Base-by-base conservation (phyloP, 1,140 invertebrate genomes). In the Anagrus nilaparvatae region DNA sequence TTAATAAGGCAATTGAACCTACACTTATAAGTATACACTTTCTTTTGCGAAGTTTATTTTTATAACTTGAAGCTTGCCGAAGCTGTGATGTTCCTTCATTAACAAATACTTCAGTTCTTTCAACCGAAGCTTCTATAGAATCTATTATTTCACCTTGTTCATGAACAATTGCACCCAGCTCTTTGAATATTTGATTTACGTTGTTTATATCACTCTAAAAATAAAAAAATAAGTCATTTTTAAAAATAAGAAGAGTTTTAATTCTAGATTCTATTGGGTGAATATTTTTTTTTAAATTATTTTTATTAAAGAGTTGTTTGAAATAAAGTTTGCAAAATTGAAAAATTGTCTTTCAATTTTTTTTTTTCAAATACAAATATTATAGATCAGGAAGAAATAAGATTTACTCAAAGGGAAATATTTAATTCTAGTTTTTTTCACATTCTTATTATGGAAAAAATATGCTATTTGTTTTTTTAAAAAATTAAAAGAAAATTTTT, bases 161-260 rank as follows among this genome's bases (percentile, higher is more conserved):
- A 61, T 98, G 93, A 13, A 99, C 93, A 63, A 99, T 73, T 33
- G 87, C 79, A 4, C 93, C 95, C 33, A 99, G 73, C 60, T 98
- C 94, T 73, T 94, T 97, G 67, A 98, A 99, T 54, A 99, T 98
- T 69, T 96, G 83, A 70, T 98, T 98, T 12, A 98, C 92, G 59
- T 93, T 90, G 51, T 79, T 78, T 52, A 98, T 97, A 66, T 97
- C 90, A 53, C 72, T 81, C 87, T 95, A 69, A 52, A 75, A 71
- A 61, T 58, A 56, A 52, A 58, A 28, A 40, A 39, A 29, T 34
- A 40, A 48, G 10, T 29, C 12, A 25, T 12, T 25, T 25, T 25
- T 6, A 7, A 7, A 25, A 25, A 6, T 25, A 25, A 25, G 24
- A 12, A 25, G 24, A 25, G 24, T 12, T n/a, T n/a, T n/a, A n/a